Base-by-base conservation (phyloP, 2,113 vertebrate genomes). In the Vidua chalybeata region DNA sequence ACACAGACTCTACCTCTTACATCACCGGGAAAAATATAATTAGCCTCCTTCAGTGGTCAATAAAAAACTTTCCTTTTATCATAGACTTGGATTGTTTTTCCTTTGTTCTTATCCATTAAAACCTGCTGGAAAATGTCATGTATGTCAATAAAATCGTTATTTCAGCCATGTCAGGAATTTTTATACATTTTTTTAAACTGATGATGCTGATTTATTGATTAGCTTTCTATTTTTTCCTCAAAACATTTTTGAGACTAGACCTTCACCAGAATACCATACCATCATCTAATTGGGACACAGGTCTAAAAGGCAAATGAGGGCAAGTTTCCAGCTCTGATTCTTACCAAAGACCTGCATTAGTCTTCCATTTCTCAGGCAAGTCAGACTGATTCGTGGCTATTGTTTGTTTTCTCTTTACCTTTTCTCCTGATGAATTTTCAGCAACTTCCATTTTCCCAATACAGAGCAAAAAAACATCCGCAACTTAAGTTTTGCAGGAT, bases 51-150 rank as follows among this genome's bases (percentile, higher is more conserved):
- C 55, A 51, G 13, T 52, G 33, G 39, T 91, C 82, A 94, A n/a
- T 94, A 86, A 93, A 94, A 79, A 83, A 18, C 21, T 82, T 79
- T 7, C 73, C 68, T 95, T 75, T 95, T 95, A 83, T 93, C 71
- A 30, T 80, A 67, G 56, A 62, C 71, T 67, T 31, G 37, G 62
- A 45, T n/a, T 89, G 26, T 13, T 94, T 75, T 87, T 89, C n/a
- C 39, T 82, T 91, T 87, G 23, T 67, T 94, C 4, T 1, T 84
- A 27, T 24, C 76, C 84, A 82, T 91, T 89, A 95, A 92, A 91
- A 81, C 33, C 39, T 80, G 35, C 58, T 87, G 67, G 3, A 91
- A 91, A 93, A 89, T 89, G 35, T 79, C 48, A 63, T 56, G 7
- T 75, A 20, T 61, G 35, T 84, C 86, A 91, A 90, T 93, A 95